Base-by-base conservation (phyloP, 2,888 invertebrate species). In the Digitonthophagus gazella region DNA sequence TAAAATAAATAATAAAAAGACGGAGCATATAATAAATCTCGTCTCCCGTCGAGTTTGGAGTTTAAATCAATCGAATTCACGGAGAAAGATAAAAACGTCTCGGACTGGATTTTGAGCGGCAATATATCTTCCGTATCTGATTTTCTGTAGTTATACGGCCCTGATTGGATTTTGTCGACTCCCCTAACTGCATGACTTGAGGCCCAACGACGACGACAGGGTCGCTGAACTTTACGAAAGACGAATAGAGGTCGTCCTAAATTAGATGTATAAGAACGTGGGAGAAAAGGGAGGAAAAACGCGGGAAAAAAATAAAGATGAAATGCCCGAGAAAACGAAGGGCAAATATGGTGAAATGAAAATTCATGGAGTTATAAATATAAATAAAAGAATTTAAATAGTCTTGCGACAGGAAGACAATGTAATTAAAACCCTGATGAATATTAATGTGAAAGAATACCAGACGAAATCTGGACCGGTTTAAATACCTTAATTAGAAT, bases 361-460 rank as follows among this genome's bases (percentile, higher is more conserved):
- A 77, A 77, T 76, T 77, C 77, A 77, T 75, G 77, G 74, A 69
- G 75, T 73, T 76, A 76, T 77, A 77, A 76, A 76, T 76, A 76
- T 76, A 77, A 77, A 77, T 77, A 77, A 76, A 77, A 76, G 76
- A 75, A 75, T 75, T 75, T 76, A 77, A 74, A 20, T 61, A 19
- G 61, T 20, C 19, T 72, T 72, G 73, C 71, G 73, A 74, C 76
- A 73, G 72, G 74, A 73, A 75, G 74, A 74, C 76, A 75, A 75
- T 74, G 75, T 76, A 76, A 77, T 77, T 77, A 76, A 76, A 75
- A 76, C 74, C 71, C 72, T 75, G 76, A 77, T 77, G 75, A 76
- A 76, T 76, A 76, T 77, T 76, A 77, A 77, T 75, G 71, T 44
- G 28, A 44, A 44, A 44, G 28, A 44, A 44, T 44, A 44, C 28